These are phyloP conservation scores for Genyomyrus donnyi DNA, from an alignment of 2,113 vertebrate genomes.

Conservation along the genomic window DNA sequence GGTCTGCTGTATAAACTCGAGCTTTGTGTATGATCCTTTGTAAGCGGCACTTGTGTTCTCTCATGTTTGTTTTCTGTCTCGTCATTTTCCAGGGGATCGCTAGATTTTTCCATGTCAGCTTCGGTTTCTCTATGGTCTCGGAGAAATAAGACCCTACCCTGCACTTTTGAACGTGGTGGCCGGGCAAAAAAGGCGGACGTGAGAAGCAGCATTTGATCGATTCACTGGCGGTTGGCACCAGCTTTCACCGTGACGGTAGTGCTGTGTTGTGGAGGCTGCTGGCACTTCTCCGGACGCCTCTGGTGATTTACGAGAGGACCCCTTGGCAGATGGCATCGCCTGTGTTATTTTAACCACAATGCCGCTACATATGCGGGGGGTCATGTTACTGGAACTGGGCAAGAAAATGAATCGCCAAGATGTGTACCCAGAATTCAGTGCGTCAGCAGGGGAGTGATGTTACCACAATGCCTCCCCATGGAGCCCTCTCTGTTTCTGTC, in stretches of 20 bases:
- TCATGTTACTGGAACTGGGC: background rate
- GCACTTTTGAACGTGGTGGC: background rate
- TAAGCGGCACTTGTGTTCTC: background rate
- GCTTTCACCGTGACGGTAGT: background rate
- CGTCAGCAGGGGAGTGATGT: background rate
- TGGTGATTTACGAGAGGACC: constrained; percentile 4
- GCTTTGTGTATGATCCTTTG: background rate
- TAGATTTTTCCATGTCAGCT: background rate
- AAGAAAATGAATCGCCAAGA: constrained; percentile 2
- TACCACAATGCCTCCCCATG: background rate
- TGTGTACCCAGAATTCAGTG: background rate
- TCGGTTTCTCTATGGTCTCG: background rate
- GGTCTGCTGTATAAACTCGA: background rate
- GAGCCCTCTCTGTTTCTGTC: background rate
- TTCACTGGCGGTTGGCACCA: background rate
- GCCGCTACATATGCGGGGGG: background rate
- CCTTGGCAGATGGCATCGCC: background rate
- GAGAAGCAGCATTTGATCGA: background rate
- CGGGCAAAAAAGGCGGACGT: background rate
- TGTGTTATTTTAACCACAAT: constrained; percentile 14
- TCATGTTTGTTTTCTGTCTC: background rate
- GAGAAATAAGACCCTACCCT: background rate
- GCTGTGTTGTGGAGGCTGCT: background rate
- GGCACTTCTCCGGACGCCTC: background rate
- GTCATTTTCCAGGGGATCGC: background rate